Percentiles rank a stretch among this genome's conserved stretches.
Evolutionary conservation across 1,140 invertebrate species (phyloP).

Genomic region (Bombus superbus): DNA sequence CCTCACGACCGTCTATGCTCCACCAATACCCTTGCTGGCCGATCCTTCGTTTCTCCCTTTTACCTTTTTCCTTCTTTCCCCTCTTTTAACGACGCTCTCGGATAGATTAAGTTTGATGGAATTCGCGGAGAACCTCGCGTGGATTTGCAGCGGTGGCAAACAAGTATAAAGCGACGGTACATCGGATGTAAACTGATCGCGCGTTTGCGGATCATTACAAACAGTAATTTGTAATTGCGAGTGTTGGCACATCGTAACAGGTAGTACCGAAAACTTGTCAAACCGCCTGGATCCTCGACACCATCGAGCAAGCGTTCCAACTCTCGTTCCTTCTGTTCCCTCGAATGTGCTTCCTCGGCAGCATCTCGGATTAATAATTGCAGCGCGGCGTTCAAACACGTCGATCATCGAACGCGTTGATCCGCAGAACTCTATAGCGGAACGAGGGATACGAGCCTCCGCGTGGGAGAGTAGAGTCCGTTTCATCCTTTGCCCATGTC

Average conservation of each 20-base stretch:
- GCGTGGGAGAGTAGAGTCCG: slow-evolving; percentile 61
- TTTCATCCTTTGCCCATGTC: slow-evolving; percentile 44
- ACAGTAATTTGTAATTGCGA: no score
- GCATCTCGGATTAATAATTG: slow-evolving; percentile 51
- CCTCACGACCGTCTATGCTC: slow-evolving; percentile 50
- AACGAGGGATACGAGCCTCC: slow-evolving; percentile 61
- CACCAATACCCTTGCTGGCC: slow-evolving; percentile 42
- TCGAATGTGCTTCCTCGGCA: neutral
- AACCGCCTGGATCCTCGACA: neutral
- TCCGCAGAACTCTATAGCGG: slow-evolving; percentile 65
- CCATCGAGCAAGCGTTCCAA: neutral
- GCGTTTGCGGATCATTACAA: no score
- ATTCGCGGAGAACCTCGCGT: no score
- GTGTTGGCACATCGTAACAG: no score
- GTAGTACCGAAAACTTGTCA: neutral
- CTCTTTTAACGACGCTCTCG: neutral
- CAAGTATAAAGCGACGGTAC: no score
- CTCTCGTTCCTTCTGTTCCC: neutral
- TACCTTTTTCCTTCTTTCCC: neutral
- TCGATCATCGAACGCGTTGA: slow-evolving; percentile 63
- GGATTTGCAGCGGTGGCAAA: no score
- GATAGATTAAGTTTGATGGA: neutral
- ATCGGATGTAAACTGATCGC: no score
- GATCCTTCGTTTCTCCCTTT: neutral
- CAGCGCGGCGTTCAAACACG: slow-evolving; percentile 45